Evolutionary conservation across 2,888 invertebrate species (phyloP), one percentile per base, ranked within the genome.

Genomic region (Heliconius cydno): DNA sequence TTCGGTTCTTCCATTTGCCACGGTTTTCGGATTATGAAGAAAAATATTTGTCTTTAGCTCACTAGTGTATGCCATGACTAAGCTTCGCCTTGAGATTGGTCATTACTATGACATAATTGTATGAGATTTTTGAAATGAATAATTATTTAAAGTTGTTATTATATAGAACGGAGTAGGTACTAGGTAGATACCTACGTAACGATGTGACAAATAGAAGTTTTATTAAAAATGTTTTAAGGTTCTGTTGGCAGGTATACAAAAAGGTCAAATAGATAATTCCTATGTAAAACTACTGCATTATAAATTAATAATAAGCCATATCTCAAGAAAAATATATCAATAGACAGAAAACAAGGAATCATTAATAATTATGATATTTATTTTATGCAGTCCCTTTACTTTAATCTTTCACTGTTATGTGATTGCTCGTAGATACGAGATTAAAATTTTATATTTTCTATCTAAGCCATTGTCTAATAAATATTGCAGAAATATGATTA

Each of bases 41-140:
- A 88, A 85, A 91, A 92, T 90, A 91, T 93, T 93, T 92, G 88
- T 88, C 86, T 88, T 84, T 81, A 84, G 86, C 86, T 88, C 87
- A 85, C 85, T 80, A 85, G 84, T 87, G 84, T 87, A 85, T 86
- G 88, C 87, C 85, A 83, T 88, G 88, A 88, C 86, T 89, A 86
- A 88, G 83, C 81, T 78, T 85, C 79, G 85, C 87, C 88, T 88
- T 87, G 86, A 85, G 81, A 84, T 82, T 79, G 65, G 75, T 75
- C 25, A 67, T 80, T 76, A 79, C 57, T 60, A 81, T 76, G 80
- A 67, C 76, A 89, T 86, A 89, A 79, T 25, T 79, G 67, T 68
- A 34, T 74, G 38, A 68, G 30, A n/a, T n/a, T 63, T 68, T 67
- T 67, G 52, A 41, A 46, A 70, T 41, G 38, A 70, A 41, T 70